Conservation (phyloP, 1,140 invertebrate species). For the Alviniconcha marisindica region DNA sequence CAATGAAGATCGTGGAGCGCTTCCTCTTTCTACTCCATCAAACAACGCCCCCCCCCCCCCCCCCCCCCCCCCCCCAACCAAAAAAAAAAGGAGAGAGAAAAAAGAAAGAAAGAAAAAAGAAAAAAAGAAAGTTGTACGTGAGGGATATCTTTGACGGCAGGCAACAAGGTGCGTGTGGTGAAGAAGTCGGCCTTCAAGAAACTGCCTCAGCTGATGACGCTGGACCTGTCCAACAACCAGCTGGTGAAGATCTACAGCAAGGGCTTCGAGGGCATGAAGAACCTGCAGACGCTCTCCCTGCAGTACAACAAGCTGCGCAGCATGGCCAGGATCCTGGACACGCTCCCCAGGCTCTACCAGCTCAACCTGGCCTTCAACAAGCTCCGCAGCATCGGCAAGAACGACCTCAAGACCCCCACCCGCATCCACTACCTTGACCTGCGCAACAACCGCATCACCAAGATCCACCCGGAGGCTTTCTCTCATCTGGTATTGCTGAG, state of each 20-base stretch:
- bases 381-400: conserved; percentile 83
- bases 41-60: too few relatives aligned
- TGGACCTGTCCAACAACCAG: conserved; percentile 82
- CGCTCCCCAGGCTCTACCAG: conserved; percentile 80
- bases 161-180: conserved; percentile 62
- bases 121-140: background rate
- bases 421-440: conserved; percentile 78
- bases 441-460: conserved; percentile 81
- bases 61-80: too few relatives aligned
- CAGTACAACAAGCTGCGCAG: conserved; percentile 74
- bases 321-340: conserved; percentile 71
- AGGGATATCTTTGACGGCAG: background rate
- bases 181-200: conserved; percentile 52
- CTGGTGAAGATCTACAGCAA: conserved; percentile 80
- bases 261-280: conserved; percentile 72
- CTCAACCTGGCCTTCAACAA: conserved; percentile 86
- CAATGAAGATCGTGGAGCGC: too few relatives aligned
- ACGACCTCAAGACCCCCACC: conserved; percentile 82
- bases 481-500: conserved; percentile 87
- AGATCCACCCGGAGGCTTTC: conserved; percentile 79
- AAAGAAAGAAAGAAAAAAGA: background rate
- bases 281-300: conserved; percentile 75
- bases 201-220: conserved; percentile 55
- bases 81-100: too few relatives aligned
- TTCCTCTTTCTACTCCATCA: too few relatives aligned